Conservation (phyloP, 2,113 vertebrate genomes). For the Eudyptes chrysolophus region DNA sequence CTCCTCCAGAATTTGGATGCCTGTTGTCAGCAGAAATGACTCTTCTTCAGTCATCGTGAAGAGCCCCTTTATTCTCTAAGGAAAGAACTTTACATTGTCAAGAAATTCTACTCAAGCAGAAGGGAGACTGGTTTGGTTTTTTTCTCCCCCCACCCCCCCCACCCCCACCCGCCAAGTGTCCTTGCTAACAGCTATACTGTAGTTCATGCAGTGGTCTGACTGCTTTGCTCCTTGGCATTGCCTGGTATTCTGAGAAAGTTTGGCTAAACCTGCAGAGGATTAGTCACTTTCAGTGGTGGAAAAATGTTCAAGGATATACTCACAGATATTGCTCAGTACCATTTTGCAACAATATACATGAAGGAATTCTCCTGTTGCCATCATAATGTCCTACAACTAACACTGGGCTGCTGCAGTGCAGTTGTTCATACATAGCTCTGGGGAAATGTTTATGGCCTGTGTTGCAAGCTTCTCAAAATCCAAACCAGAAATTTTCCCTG, state of each 20-base stretch:
- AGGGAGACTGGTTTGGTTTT: neutral
- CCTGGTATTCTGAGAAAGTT: neutral
- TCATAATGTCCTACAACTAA: neutral
- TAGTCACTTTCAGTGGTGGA: neutral
- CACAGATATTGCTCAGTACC: neutral
- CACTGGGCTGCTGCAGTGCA: neutral
- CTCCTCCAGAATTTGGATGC: neutral
- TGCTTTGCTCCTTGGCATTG: neutral
- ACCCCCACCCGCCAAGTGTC: neutral
- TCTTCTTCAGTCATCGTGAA: neutral
- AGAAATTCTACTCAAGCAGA: neutral
- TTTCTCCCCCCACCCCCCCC: rapidly evolving
- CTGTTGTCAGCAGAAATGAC: neutral
- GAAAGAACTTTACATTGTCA: neutral
- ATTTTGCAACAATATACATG: conserved; percentile 24
- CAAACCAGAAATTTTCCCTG: conserved; percentile 20
- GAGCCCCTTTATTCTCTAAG: neutral
- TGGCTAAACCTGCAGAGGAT: neutral
- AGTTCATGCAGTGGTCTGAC: rapidly evolving
- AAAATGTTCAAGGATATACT: neutral
- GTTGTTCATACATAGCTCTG: neutral
- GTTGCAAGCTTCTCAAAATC: conserved; percentile 51
- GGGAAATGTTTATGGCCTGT: conserved; percentile 43
- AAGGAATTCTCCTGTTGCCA: neutral
- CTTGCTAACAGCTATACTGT: neutral